Conservation (phyloP, 92 coral and sea anemone species). For the Virgularia gustaviana region DNA sequence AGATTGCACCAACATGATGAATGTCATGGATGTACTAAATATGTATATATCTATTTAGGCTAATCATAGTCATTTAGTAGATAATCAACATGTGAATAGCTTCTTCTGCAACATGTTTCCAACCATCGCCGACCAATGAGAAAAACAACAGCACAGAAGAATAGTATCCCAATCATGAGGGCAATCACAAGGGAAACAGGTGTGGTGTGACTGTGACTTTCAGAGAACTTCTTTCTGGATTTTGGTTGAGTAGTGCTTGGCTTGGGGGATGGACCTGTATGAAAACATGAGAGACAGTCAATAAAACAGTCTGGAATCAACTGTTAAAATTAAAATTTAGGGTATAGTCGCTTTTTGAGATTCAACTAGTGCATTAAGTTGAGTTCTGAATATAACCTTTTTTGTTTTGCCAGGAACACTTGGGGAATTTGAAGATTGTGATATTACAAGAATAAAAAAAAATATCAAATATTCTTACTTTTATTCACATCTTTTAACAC, state of each 20-base stretch:
- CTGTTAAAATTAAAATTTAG: too few relatives aligned
- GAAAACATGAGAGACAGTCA: too few relatives aligned
- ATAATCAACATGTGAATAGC: conserved; percentile 32
- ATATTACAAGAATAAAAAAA: too few relatives aligned
- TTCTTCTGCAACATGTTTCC: conserved; percentile 23
- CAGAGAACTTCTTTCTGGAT: conserved; percentile 2
- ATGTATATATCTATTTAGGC: neutral
- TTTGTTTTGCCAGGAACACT: too few relatives aligned
- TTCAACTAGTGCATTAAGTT: too few relatives aligned
- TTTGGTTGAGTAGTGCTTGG: neutral
- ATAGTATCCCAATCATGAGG: conserved; percentile 10
- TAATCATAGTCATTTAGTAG: conserved; percentile 30
- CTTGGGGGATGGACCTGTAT: neutral
- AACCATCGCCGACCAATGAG: conserved; percentile 27
- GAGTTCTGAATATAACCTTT: too few relatives aligned
- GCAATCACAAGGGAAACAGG: conserved; percentile 12
- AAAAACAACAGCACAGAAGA: conserved; percentile 22
- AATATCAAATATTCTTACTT: too few relatives aligned
- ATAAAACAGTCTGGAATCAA: too few relatives aligned
- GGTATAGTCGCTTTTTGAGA: too few relatives aligned
- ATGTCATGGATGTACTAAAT: neutral
- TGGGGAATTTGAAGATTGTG: too few relatives aligned
- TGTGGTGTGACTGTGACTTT: conserved; percentile 26
- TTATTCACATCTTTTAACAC: too few relatives aligned
- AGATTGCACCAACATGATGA: neutral